Evolutionary conservation across 2,797 vertebrate genomes (phyloP).

Genomic region (Trachops cirrhosus): DNA sequence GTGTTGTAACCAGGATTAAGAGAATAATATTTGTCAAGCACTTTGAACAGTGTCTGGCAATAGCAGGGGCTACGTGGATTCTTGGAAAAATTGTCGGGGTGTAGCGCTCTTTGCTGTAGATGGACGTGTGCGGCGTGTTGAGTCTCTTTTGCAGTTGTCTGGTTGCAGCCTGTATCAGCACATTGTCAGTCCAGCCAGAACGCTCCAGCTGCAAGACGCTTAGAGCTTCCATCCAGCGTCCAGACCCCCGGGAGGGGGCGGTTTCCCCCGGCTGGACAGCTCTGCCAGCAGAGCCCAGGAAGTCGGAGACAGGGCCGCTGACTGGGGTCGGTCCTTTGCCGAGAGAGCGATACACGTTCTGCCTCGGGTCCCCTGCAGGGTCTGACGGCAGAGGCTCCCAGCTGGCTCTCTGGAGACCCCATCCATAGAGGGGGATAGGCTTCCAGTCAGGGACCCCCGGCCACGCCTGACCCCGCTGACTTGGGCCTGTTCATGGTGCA

Average conservation of each 20-base stretch:
- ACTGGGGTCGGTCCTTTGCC: background rate
- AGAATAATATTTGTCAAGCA: background rate
- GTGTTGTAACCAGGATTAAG: background rate
- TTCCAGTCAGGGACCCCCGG: background rate
- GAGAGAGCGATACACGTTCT: background rate
- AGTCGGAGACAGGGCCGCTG: background rate
- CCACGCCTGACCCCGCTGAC: background rate
- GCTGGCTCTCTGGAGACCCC: background rate
- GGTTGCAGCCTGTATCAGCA: background rate
- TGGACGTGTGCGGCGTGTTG: rapidly evolving
- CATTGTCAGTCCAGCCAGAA: background rate
- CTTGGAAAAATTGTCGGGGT: background rate
- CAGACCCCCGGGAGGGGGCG: background rate
- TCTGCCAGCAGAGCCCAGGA: background rate
- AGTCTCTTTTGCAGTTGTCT: background rate
- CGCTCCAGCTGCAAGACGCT: background rate
- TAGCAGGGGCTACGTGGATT: background rate
- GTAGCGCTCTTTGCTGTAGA: background rate
- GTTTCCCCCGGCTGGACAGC: no score
- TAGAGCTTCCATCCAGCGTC: background rate
- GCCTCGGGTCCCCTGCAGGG: no score
- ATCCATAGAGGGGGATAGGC: background rate
- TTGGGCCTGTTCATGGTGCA: rapidly evolving
- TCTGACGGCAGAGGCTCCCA: background rate
- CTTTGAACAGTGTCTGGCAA: background rate